phyloP scores from a whole-genome alignment of 1,140 invertebrate genomes.

The Limonius californicus region DNA sequence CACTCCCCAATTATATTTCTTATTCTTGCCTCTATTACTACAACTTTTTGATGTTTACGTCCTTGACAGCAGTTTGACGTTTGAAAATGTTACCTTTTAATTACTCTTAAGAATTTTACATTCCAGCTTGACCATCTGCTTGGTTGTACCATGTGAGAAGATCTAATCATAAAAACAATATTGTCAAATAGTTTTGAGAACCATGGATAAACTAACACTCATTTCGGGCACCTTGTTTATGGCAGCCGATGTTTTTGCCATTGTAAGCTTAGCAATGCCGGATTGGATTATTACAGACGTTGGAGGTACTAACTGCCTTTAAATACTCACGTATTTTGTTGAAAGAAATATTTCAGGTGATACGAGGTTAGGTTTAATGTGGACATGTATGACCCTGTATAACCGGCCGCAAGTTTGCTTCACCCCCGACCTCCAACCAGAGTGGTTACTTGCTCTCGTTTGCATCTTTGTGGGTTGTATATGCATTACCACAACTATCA shows the following conservation, averaged over 20 bases:
- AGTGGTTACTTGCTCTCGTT: slow-evolving; percentile 87
- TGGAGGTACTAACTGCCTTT: slow-evolving; percentile 61
- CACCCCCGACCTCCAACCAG: slow-evolving; percentile 77
- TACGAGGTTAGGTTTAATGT: slow-evolving; percentile 85
- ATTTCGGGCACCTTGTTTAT: slow-evolving; percentile 90
- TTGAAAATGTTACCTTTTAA: no score
- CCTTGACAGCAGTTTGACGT: no score
- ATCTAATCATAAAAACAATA: no score
- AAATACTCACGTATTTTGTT: background rate
- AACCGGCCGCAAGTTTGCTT: slow-evolving; percentile 85
- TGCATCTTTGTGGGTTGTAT: slow-evolving; percentile 91
- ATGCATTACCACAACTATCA: slow-evolving; percentile 87
- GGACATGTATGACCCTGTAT: slow-evolving; percentile 90
- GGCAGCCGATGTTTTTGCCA: slow-evolving; percentile 89
- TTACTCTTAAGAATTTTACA: no score
- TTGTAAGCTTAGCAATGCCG: slow-evolving; percentile 88
- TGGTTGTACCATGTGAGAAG: no score
- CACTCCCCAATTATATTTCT: no score
- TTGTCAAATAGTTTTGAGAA: no score
- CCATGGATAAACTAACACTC: slow-evolving; percentile 90
- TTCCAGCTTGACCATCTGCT: no score
- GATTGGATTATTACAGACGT: slow-evolving; percentile 96
- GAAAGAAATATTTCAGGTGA: slow-evolving; percentile 60
- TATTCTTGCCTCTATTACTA: no score
- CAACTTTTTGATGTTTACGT: no score